Conservation (phyloP, 2,113 vertebrate genomes). For the Corydoras maculifer region DNA sequence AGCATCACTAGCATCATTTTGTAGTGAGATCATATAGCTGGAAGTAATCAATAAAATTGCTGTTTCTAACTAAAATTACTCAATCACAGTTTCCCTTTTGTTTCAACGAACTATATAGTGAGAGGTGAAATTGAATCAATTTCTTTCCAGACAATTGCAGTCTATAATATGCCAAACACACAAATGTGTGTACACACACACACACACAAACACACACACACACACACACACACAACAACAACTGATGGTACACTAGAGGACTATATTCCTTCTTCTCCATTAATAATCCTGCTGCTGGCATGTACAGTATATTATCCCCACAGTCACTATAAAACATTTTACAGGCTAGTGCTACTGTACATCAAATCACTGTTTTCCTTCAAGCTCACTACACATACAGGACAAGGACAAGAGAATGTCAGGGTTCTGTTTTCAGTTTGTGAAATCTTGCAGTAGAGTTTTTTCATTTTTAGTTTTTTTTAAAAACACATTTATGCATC, state of each 20-base stretch:
- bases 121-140: too few relatives aligned
- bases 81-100: too few relatives aligned
- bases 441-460: too few relatives aligned
- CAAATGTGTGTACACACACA: too few relatives aligned
- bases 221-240: neutral
- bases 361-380: slow-evolving; percentile 6
- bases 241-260: slow-evolving; percentile 8
- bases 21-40: too few relatives aligned
- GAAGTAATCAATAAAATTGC: too few relatives aligned
- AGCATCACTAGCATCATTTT: too few relatives aligned
- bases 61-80: too few relatives aligned
- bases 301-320: slow-evolving; percentile 20
- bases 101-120: too few relatives aligned
- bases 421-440: neutral
- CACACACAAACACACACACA: neutral
- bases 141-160: too few relatives aligned
- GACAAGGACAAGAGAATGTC: neutral
- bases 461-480: neutral
- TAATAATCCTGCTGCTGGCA: slow-evolving; percentile 14
- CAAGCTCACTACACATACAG: neutral
- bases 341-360: slow-evolving; percentile 14
- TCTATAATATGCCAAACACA: too few relatives aligned
- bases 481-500: neutral
- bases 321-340: slow-evolving; percentile 20
- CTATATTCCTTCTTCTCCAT: slow-evolving; percentile 18